Percentiles rank a stretch among this genome's conserved stretches.
Evolutionary conservation across 2,113 vertebrate genomes (phyloP).

Genomic region (Eretmochelys imbricata): DNA sequence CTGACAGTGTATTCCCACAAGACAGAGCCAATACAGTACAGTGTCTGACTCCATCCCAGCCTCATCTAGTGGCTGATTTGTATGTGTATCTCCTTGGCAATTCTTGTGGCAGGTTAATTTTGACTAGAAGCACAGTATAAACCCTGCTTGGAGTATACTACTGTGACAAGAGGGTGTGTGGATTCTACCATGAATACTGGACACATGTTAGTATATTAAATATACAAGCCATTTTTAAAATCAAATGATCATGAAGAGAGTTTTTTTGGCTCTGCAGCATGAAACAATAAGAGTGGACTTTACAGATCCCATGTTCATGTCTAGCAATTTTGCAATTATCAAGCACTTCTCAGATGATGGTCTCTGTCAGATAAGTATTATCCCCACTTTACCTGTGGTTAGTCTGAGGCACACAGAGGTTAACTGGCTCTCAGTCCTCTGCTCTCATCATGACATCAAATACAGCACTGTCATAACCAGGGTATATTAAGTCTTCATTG

Average conservation of each 20-base stretch:
- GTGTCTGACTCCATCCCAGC: background rate
- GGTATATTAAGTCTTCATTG: conserved; percentile 21
- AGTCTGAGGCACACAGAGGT: background rate
- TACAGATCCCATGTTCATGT: background rate
- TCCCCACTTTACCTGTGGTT: background rate
- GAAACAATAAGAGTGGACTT: background rate
- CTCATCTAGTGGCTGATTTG: background rate
- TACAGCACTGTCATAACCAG: background rate
- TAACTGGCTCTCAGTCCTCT: background rate
- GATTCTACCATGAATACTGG: background rate
- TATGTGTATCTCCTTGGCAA: background rate
- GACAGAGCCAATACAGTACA: background rate
- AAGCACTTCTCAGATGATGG: background rate
- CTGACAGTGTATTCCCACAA: background rate
- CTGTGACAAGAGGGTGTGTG: background rate
- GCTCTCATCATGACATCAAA: background rate
- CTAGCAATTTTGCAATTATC: conserved; percentile 13
- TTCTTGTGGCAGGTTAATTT: background rate
- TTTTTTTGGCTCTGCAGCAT: conserved; percentile 16
- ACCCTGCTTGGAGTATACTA: background rate
- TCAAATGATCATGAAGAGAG: background rate
- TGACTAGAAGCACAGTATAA: accelerated
- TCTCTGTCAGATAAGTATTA: background rate
- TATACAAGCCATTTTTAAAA: accelerated
- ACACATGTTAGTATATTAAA: background rate